phyloP scores from a whole-genome alignment of 2,113 vertebrate genomes.

The Heteronetta atricapilla region DNA sequence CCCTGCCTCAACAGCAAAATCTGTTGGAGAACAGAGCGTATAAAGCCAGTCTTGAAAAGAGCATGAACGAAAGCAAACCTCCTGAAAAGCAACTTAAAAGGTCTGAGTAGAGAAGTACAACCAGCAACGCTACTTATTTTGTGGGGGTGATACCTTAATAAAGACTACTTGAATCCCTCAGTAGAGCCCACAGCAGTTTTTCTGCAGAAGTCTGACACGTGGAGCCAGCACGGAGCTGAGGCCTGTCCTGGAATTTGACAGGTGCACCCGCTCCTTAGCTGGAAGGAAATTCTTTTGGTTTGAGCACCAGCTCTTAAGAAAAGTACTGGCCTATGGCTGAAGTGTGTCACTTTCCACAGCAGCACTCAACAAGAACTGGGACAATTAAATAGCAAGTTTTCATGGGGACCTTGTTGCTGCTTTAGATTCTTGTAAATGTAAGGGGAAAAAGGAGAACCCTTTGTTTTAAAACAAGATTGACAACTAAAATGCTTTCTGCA shows the following conservation, averaged over 20 bases:
- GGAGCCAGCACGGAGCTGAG: slow-evolving; percentile 16
- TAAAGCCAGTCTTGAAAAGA: background rate
- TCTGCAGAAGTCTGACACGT: background rate
- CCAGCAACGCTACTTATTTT: slow-evolving; percentile 8
- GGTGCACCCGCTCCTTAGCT: slow-evolving; percentile 4
- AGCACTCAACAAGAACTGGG: slow-evolving; percentile 86
- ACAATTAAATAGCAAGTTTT: slow-evolving; percentile 87
- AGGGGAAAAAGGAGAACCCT: slow-evolving; percentile 74
- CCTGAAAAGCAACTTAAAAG: background rate
- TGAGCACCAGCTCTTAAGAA: slow-evolving; percentile 45
- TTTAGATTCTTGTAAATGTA: slow-evolving; percentile 85
- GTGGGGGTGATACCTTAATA: slow-evolving; percentile 80
- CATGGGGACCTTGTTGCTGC: slow-evolving; percentile 88
- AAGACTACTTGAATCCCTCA: slow-evolving; percentile 29
- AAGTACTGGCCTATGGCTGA: slow-evolving; percentile 87
- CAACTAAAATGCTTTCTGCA: slow-evolving; percentile 68
- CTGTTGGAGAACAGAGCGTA: background rate
- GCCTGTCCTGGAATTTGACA: background rate
- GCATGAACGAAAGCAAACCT: slow-evolving; percentile 26
- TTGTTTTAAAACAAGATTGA: slow-evolving; percentile 66
- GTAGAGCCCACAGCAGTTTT: background rate
- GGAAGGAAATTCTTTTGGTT: slow-evolving; percentile 41
- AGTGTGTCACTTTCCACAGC: slow-evolving; percentile 87
- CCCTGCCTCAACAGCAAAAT: background rate
- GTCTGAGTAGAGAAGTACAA: background rate